Percentiles rank a stretch among this genome's conserved stretches.
These are phyloP conservation scores for Eublepharis macularius DNA, from an alignment of 2,113 vertebrate genomes.

Conservation along the genomic window DNA sequence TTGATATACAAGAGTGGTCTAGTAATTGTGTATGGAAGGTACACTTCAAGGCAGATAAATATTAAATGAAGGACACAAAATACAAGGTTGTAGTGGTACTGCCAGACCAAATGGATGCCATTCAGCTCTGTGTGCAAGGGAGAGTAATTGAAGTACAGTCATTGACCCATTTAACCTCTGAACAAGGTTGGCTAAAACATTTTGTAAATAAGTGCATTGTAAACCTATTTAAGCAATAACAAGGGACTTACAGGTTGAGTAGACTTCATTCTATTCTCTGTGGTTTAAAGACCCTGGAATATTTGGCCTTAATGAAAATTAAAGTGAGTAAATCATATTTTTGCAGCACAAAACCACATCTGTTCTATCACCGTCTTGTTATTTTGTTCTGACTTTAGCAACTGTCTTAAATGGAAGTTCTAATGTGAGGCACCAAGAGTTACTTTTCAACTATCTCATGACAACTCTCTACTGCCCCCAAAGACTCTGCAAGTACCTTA, in stretches of 20 bases:
- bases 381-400: too few species aligned
- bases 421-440: too few species aligned
- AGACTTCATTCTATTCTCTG: neutral
- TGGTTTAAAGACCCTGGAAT: neutral
- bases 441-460: too few species aligned
- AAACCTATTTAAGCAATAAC: too few species aligned
- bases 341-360: too few species aligned
- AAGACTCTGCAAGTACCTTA: too few species aligned
- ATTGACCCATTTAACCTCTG: neutral
- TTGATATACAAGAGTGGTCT: constrained; percentile 54
- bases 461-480: too few species aligned
- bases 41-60: constrained; percentile 44
- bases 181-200: neutral
- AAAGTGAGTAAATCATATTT: neutral
- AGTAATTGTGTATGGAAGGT: constrained; percentile 41
- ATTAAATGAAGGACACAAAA: neutral
- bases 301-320: neutral
- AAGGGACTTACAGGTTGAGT: neutral
- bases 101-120: constrained; percentile 9
- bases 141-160: neutral
- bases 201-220: neutral
- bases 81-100: constrained; percentile 23
- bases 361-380: too few species aligned
- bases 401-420: too few species aligned
- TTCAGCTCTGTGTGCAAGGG: neutral